Conservation (phyloP, 2,888 invertebrate species). For the Octonoba sinensis region DNA sequence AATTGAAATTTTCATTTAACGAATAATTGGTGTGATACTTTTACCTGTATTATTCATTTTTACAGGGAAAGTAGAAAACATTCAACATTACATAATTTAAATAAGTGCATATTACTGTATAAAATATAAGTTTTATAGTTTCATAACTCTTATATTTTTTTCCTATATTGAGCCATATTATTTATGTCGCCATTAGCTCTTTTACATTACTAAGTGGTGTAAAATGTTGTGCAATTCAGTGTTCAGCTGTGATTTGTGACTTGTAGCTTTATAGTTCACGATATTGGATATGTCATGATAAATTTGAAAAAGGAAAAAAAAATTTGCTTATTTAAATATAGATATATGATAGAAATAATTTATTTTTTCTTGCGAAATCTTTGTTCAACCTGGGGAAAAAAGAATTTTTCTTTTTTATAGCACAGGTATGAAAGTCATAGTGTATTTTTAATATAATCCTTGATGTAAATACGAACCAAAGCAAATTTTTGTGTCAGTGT, state of each 20-base stretch:
- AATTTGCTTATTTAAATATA: conserved; percentile 58
- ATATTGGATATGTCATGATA: conserved; percentile 53
- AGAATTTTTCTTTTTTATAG: conserved; percentile 54
- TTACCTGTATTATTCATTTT: not conserved
- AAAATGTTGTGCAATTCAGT: conserved; percentile 64
- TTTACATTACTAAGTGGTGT: conserved; percentile 62
- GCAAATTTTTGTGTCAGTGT: conserved; percentile 57
- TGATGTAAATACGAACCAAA: conserved; percentile 62
- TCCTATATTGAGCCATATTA: conserved; percentile 53
- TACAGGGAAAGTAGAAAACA: not conserved
- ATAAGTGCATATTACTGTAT: no score
- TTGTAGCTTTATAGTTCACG: conserved; percentile 60
- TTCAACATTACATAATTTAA: no score
- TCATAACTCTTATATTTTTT: conserved; percentile 13
- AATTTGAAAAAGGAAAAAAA: conserved; percentile 25
- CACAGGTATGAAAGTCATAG: conserved; percentile 62
- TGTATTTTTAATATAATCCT: conserved; percentile 63
- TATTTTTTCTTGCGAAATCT: conserved; percentile 51
- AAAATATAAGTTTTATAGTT: no score
- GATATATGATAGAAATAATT: conserved; percentile 49
- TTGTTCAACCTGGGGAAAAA: conserved; percentile 44
- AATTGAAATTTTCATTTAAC: conserved; percentile 21
- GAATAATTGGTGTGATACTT: conserved; percentile 38
- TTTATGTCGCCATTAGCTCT: conserved; percentile 55
- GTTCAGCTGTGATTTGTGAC: conserved; percentile 63